A percentile compares a stretch with the other conserved stretches of the same genome.
Conservation (phyloP, 2,113 vertebrate genomes). For the Rhegmatorhina hoffmannsi region DNA sequence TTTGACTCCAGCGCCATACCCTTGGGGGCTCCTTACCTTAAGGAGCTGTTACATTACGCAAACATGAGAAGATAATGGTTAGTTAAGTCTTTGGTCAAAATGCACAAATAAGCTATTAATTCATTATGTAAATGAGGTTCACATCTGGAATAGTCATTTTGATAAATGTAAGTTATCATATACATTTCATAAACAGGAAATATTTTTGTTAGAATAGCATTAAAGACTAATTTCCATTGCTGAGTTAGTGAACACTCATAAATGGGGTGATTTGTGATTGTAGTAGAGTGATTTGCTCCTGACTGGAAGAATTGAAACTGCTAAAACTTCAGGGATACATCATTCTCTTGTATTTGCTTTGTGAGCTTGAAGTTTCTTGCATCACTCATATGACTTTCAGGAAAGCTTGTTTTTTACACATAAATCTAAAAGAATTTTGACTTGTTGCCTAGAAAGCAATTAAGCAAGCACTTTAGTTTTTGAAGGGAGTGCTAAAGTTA, state of each 20-base stretch:
- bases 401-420: constrained; percentile 27
- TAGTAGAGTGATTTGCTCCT: background rate
- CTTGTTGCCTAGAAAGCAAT: constrained; percentile 63
- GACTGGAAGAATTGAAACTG: background rate
- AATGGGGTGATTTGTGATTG: background rate
- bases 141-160: background rate
- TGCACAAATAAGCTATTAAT: background rate
- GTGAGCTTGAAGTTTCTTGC: constrained; percentile 11
- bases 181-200: background rate
- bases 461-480: constrained; percentile 55
- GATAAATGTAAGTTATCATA: background rate
- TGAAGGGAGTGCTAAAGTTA: constrained; percentile 41
- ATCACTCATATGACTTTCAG: constrained; percentile 25
- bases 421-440: constrained; percentile 62
- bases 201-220: background rate
- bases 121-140: background rate
- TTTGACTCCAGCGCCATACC: no score
- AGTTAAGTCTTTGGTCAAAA: background rate
- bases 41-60: background rate
- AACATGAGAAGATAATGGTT: background rate
- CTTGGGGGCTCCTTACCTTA: background rate
- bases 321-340: background rate
- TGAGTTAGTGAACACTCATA: background rate
- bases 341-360: background rate
- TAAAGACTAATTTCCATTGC: background rate